phyloP scores from a whole-genome alignment of 2,888 invertebrate species.

The Actias luna region DNA sequence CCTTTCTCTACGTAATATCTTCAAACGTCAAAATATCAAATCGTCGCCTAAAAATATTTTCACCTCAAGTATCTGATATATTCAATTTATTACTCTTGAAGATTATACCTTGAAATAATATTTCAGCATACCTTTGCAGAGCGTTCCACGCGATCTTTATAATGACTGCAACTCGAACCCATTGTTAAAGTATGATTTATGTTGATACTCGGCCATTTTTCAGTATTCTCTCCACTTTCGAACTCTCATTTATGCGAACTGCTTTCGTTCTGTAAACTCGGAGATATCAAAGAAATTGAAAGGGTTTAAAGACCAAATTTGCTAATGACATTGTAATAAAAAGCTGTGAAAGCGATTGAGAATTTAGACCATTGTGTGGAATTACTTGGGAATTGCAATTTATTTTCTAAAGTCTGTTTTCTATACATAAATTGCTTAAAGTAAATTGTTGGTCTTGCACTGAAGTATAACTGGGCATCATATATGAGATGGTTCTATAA shows the following conservation, averaged over 20 bases:
- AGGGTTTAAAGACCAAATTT: constrained; percentile 15
- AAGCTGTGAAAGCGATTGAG: neutral
- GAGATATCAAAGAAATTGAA: constrained; percentile 26
- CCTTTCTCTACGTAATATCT: too few species aligned
- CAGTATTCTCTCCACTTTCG: constrained; percentile 44
- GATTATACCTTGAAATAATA: neutral
- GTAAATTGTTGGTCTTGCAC: too few species aligned
- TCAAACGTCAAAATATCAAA: too few species aligned
- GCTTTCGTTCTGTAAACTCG: constrained; percentile 22
- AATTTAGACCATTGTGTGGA: neutral
- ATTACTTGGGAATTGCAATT: neutral
- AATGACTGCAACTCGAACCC: constrained; percentile 40
- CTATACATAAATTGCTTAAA: too few species aligned
- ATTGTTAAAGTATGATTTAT: constrained; percentile 51
- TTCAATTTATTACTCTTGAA: neutral
- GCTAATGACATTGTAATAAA: neutral
- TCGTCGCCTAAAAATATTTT: too few species aligned
- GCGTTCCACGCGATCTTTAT: constrained; percentile 28
- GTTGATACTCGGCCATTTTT: constrained; percentile 49
- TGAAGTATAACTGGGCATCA: too few species aligned
- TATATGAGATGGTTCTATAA: too few species aligned
- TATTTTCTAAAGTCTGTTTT: neutral
- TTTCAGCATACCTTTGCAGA: neutral
- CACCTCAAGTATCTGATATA: too few species aligned
- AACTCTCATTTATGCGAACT: constrained; percentile 31